phyloP scores from a whole-genome alignment of 2,113 vertebrate species.

The Erpornis zantholeuca region DNA sequence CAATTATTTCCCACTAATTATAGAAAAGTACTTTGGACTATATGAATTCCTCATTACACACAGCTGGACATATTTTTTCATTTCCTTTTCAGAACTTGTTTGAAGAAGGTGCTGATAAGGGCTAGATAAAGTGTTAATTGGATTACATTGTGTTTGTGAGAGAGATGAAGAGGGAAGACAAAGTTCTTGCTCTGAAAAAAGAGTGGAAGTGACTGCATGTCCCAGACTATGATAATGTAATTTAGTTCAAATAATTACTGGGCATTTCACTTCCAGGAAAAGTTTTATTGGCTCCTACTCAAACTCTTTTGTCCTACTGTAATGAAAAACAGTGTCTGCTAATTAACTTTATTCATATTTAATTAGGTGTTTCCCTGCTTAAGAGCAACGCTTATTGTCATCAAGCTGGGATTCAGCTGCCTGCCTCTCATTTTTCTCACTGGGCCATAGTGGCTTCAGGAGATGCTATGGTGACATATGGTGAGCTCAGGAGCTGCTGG shows the following conservation, averaged over 20 bases:
- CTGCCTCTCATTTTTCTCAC: background rate
- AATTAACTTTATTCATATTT: background rate
- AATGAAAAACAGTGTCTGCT: background rate
- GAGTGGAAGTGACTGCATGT: background rate
- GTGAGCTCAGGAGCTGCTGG: background rate
- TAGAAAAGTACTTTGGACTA: background rate
- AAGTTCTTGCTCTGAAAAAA: background rate
- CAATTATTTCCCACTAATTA: background rate
- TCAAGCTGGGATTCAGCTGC: background rate
- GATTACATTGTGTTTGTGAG: background rate
- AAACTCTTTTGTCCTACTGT: background rate
- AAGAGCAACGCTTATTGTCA: background rate
- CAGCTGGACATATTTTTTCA: background rate
- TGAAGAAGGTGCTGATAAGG: background rate
- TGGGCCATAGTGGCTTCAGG: background rate
- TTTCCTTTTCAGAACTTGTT: background rate
- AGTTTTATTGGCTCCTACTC: background rate
- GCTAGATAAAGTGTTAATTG: conserved; percentile 20
- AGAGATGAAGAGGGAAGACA: background rate
- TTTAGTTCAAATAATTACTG: background rate
- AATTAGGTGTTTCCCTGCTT: background rate
- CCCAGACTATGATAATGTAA: background rate
- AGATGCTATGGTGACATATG: background rate
- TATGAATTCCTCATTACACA: background rate
- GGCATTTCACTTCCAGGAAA: background rate